Evolutionary conservation across 2,113 vertebrate species (phyloP), one percentile per base, ranked within the genome.

Genomic region (Centropristis striata): DNA sequence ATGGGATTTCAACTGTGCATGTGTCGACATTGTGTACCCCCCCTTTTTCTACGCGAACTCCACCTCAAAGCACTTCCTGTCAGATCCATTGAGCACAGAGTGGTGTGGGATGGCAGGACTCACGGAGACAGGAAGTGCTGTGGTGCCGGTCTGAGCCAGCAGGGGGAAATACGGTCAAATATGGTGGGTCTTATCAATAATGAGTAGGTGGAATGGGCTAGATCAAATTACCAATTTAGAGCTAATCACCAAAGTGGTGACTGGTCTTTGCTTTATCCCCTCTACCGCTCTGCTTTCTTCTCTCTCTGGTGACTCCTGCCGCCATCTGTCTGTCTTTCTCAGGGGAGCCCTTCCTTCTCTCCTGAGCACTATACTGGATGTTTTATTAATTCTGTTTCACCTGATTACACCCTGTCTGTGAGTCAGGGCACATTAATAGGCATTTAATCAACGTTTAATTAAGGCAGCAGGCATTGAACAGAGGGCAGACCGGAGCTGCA

Each of bases 371-470:
- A 57, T 58, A 44, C 83, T 83, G 84, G 71, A 93, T 92, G 89
- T 88, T 93, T 94, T 92, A 95, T 93, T 95, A 94, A 95, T 93
- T 93, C 85, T 36, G 81, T 90, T 93, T 91, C 85, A 92, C 92
- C 92, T 94, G 93, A 95, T 95, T 94, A 93, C 86, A 75, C 85
- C 80, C 74, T 25, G 86, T 76, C 88, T 86, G 75, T 66, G 75
- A 89, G 81, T 84, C 90, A 78, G 82, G 46, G 69, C 58, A 65
- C 91, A 95, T 93, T 91, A 94, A 94, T 92, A 94, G 94, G 82
- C 93, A 95, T 95, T 95, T 95, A 92, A 95, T 94, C 86, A 92
- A 75, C 11, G n/a, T 92, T 92, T 92, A 82, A 93, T 91, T 87
- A 82, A 44, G 46, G 69, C 53, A 78, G 66, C 71, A 75, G 81